Evolutionary conservation across 2,888 invertebrate genomes (phyloP).

Genomic region (Pantelozetes paolii): DNA sequence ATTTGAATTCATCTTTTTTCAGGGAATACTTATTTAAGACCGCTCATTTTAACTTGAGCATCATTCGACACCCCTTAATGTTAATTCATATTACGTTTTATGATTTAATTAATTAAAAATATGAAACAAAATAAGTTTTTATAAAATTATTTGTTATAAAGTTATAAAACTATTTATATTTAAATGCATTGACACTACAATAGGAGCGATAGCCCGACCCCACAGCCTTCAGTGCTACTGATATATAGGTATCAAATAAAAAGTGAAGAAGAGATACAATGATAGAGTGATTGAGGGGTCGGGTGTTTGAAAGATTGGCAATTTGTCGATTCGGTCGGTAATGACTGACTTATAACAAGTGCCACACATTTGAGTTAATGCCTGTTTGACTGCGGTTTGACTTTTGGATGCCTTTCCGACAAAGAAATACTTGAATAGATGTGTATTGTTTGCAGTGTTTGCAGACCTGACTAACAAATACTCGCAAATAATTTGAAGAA

Average conservation of each 20-base stretch:
- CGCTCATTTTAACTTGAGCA: no score
- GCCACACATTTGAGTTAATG: conserved; percentile 31
- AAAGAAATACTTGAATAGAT: conserved; percentile 28
- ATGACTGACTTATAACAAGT: conserved; percentile 19
- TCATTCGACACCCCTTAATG: no score
- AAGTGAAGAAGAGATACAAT: background rate
- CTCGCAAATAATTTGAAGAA: conserved; percentile 29
- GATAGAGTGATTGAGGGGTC: background rate
- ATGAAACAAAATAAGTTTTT: no score
- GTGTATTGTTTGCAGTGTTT: conserved; percentile 15
- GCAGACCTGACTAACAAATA: conserved; percentile 30
- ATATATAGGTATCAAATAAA: conserved; percentile 10
- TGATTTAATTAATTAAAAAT: no score
- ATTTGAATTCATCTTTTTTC: no score
- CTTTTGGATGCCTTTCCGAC: conserved; percentile 20
- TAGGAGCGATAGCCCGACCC: background rate
- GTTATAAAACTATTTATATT: no score
- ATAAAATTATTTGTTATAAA: no score
- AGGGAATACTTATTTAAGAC: no score
- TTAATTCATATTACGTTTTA: no score
- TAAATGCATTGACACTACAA: no score
- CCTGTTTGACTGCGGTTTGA: conserved; percentile 27
- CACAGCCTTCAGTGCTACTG: background rate
- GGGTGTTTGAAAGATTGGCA: conserved; percentile 4
- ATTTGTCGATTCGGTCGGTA: background rate